phyloP scores from a whole-genome alignment of 2,797 vertebrate species.

The Paguma larvata region DNA sequence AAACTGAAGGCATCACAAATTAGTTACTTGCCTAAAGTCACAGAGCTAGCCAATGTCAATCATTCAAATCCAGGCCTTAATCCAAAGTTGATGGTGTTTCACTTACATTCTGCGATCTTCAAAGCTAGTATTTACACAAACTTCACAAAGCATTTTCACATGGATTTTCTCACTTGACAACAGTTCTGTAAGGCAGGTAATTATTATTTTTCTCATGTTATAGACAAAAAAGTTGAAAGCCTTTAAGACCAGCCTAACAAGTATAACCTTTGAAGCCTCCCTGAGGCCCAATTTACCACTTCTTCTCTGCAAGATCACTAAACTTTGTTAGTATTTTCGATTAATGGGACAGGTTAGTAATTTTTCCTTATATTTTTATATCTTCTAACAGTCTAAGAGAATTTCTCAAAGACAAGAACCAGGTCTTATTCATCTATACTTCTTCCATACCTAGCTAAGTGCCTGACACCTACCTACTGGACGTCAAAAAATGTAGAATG shows the following conservation, averaged over 20 bases:
- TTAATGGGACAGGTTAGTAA: neutral
- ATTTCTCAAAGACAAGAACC: constrained; percentile 27
- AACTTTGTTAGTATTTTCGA: constrained; percentile 29
- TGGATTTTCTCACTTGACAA: constrained; percentile 59
- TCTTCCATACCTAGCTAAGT: constrained; percentile 32
- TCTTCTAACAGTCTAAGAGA: neutral
- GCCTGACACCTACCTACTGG: neutral
- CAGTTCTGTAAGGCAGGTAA: constrained; percentile 53
- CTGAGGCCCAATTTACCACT: neutral
- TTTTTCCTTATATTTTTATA: neutral
- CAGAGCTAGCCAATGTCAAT: neutral
- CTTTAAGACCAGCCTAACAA: constrained; percentile 39
- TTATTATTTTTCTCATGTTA: constrained; percentile 61
- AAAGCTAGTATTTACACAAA: constrained; percentile 60
- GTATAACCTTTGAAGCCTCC: neutral
- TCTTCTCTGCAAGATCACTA: constrained; percentile 6
- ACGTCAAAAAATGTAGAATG: constrained; percentile 21
- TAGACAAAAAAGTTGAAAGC: neutral
- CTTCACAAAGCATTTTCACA: constrained; percentile 54
- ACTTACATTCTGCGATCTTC: constrained; percentile 4
- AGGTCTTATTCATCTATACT: constrained; percentile 16
- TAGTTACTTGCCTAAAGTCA: constrained; percentile 5
- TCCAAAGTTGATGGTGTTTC: constrained; percentile 45
- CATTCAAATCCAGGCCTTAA: constrained; percentile 62
- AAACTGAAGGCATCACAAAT: constrained; percentile 51